Evolutionary conservation across 2,888 invertebrate species (phyloP).

Genomic region (Spisula subtruncata): DNA sequence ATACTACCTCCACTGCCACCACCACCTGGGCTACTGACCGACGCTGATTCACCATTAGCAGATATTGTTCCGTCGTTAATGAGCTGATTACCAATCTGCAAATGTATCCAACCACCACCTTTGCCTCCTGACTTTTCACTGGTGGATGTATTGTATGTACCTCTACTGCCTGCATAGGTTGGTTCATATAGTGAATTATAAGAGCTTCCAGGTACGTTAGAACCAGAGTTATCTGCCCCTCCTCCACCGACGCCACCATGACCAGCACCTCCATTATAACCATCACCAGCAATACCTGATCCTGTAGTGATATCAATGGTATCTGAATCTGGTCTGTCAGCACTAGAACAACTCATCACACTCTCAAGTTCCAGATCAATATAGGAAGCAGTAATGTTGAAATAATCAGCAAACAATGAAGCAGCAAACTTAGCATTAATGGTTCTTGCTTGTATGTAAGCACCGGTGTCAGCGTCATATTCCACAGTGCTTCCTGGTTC

Average conservation of each 20-base stretch:
- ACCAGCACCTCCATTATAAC: constrained; percentile 75
- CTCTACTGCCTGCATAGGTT: constrained; percentile 74
- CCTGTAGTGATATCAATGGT: constrained; percentile 72
- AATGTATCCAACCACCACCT: constrained; percentile 78
- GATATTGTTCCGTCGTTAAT: constrained; percentile 80
- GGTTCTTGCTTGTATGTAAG: constrained; percentile 74
- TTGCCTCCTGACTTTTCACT: constrained; percentile 67
- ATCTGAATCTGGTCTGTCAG: constrained; percentile 67
- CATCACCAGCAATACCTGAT: constrained; percentile 54
- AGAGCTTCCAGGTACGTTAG: constrained; percentile 61
- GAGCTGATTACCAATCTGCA: constrained; percentile 73
- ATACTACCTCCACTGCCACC: constrained; percentile 83
- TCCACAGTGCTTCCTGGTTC: constrained; percentile 78
- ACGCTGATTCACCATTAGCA: constrained; percentile 74
- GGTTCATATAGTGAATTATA: constrained; percentile 81
- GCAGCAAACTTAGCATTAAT: constrained; percentile 78
- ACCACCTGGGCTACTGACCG: constrained; percentile 67
- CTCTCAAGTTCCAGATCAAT: constrained; percentile 78
- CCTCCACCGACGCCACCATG: constrained; percentile 79
- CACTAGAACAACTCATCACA: constrained; percentile 74
- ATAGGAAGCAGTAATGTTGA: constrained; percentile 73
- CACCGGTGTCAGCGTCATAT: constrained; percentile 78
- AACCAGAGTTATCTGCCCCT: constrained; percentile 62
- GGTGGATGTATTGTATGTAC: constrained; percentile 50
- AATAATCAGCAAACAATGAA: constrained; percentile 75